Base-by-base conservation (phyloP, 2,113 vertebrate species). In the Phalacrocorax carbo region DNA sequence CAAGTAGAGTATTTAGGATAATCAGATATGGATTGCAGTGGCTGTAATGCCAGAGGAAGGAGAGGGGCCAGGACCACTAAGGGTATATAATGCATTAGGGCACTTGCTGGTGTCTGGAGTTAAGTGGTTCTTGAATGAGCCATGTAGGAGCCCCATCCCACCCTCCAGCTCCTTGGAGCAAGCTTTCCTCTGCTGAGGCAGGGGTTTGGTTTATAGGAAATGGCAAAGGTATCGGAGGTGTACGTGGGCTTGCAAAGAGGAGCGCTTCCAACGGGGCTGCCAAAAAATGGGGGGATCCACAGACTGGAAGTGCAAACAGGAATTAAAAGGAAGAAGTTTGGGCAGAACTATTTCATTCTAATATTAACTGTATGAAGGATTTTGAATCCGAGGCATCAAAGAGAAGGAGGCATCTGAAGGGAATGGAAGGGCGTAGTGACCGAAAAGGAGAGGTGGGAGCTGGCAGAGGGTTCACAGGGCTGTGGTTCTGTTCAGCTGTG, bases 1-100 rank as follows among this genome's bases (percentile, higher is more conserved):
- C 23, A n/a, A 58, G 7, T 44, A 32, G 21, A 15, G 26, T 11
- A 15, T 73, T 68, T 55, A 21, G 49, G 55, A 42, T 48, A 22
- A 36, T 7, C 11, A 4, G 52, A 4, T 32, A 3, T 4, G 42
- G 44, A 12, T 80, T 36, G 29, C 23, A 17, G 17, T 10, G 11
- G 1, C 22, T 29, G n/a, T 13, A 6, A 7, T 4, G 68, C 9
- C 13, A 12, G 22, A 36, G 38, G 58, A 52, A 25, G 71, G 57
- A 12, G 5, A 21, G 26, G 27, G 17, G 25, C 46, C 32, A 8
- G 55, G 68, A 32, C 32, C 1, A 7, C 20, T 25, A 1, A 15
- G 3, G 46, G 29, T 11, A 2, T 30, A 2, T 25, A 2, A 16
- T 5, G n/a, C 8, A 1, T 6, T 18, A 2, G 32, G 20, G 32